Evolutionary conservation across 1,140 invertebrate species (phyloP).

Genomic region (Paraescarpia echinospica): DNA sequence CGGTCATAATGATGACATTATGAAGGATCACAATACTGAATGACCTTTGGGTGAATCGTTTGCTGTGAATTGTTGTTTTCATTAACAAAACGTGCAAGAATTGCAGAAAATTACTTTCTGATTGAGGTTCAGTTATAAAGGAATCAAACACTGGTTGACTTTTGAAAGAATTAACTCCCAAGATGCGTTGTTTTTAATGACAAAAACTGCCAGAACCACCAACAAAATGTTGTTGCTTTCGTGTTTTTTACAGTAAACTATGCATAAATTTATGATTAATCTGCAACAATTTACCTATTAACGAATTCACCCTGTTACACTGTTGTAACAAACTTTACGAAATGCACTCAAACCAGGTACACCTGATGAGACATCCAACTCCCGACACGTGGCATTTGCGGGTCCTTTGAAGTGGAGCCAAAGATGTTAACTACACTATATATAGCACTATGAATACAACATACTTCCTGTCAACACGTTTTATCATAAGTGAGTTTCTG

Average conservation of each 20-base stretch:
- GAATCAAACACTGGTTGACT: neutral
- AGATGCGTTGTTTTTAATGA: neutral
- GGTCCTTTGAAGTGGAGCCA: neutral
- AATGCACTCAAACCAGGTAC: neutral
- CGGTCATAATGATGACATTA: too few relatives aligned
- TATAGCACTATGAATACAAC: neutral
- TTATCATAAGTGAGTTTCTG: neutral
- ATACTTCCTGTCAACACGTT: neutral
- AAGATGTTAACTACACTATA: neutral
- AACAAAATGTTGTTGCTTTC: neutral
- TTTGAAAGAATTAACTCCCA: neutral
- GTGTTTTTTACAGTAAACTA: neutral
- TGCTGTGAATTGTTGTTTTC: neutral
- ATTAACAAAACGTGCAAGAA: neutral
- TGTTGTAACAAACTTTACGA: neutral
- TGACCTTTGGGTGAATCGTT: neutral
- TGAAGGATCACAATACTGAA: neutral
- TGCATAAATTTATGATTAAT: neutral
- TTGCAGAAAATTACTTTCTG: neutral
- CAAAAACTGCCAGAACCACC: neutral
- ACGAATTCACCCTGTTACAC: neutral
- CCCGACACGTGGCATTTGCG: neutral
- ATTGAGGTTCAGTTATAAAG: neutral
- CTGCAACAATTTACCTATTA: neutral
- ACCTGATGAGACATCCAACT: neutral